Base-by-base conservation (phyloP, 2,888 invertebrate genomes). In the Megastigmus dorsalis region DNA sequence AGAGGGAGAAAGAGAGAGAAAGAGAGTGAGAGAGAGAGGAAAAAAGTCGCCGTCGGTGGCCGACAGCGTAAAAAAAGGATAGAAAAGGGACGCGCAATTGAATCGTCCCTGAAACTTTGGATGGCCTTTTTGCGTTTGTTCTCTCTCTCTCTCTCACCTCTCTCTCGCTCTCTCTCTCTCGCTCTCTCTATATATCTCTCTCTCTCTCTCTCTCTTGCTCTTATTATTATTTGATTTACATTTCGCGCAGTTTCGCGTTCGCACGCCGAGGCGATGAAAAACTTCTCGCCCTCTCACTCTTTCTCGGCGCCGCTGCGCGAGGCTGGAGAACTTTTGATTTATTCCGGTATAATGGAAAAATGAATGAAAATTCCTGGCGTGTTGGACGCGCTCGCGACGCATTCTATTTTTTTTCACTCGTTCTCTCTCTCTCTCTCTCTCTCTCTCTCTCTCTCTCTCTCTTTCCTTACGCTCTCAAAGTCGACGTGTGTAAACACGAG, bases 191-290 rank as follows among this genome's bases (percentile, higher is more conserved):
- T 50, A 28, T 30, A 26, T 18, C 28, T 23, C 28, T 9, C 18
- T 50, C 41, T 30, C 41, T 18, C 28, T 23, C 5, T 50, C 38
- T 57, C 57, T 6, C 18, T 41, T 33, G 3, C 68, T 67, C 65
- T 72, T 62, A 76, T 76, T 73, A 76, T 76, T 68, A 73, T 76
- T 76, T 73, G 76, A 76, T 76, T 76, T 76, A 73, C 76, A 76
- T 76, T 76, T 73, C 50, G 59, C 60, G 72, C 70, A 41, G 52
- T 62, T 43, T 68, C 38, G 63, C 48, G 33, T n/a, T n/a, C n/a
- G n/a, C 28, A 7, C 10, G 26, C 26, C 15, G 28, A 18, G 36
- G 15, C 69, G 60, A 70, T 70, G 75, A 73, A 73, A 76, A 76
- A 73, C n/a, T 73, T 72, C n/a, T n/a, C n/a, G n/a, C n/a, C n/a